Evolutionary conservation across 92 coral and sea anemone species (phyloP).

Genomic region (Pocillopora grandis): DNA sequence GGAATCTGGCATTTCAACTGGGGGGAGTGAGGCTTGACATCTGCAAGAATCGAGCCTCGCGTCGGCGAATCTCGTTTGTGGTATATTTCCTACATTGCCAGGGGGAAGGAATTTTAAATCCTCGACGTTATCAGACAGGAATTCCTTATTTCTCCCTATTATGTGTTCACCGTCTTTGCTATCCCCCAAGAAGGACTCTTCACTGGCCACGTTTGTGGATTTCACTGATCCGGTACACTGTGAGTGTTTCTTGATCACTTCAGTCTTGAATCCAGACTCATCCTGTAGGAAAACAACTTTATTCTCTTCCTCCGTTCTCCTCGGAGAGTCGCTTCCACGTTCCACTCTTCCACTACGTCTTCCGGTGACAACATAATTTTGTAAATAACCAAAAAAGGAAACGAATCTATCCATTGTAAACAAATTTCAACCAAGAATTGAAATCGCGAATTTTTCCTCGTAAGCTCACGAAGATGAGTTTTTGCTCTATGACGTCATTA

Average conservation of each 20-base stretch:
- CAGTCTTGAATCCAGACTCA: not conserved
- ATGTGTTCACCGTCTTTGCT: not conserved
- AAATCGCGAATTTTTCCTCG: not conserved
- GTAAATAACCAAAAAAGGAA: conserved; percentile 15
- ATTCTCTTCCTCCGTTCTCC: no score
- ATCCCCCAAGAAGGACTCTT: not conserved
- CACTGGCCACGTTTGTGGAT: not conserved
- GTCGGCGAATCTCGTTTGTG: not conserved
- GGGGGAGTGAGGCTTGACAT: not conserved
- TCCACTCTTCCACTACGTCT: not conserved
- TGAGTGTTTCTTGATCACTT: not conserved
- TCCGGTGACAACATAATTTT: conserved; percentile 4
- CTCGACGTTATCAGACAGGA: not conserved
- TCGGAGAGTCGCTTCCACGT: conserved; percentile 4
- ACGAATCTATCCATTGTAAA: conserved; percentile 18
- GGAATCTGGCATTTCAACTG: not conserved
- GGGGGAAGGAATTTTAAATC: not conserved
- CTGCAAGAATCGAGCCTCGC: not conserved
- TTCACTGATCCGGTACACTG: not conserved
- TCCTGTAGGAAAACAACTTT: not conserved
- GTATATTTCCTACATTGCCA: not conserved
- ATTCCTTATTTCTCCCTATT: not conserved
- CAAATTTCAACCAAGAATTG: not conserved
- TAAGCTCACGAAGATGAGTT: not conserved
- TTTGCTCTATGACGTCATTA: conserved; percentile 19